Evolutionary conservation across 1,140 invertebrate genomes (phyloP).

Genomic region (Chionoecetes opilio): DNA sequence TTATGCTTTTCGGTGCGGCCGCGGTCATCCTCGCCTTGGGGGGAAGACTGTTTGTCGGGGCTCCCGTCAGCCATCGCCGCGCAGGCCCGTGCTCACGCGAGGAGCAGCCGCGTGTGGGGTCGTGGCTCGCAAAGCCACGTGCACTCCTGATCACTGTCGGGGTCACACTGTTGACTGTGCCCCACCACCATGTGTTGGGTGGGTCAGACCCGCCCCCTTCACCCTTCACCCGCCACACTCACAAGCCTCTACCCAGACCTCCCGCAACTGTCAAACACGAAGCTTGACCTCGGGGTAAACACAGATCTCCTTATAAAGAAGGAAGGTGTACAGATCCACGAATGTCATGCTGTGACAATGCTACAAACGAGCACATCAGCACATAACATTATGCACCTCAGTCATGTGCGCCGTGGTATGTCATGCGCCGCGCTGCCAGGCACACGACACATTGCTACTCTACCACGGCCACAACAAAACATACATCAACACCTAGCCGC

Average conservation of each 20-base stretch:
- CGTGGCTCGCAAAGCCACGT: conserved; percentile 35
- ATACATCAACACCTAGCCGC: too few species aligned
- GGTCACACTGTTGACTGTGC: conserved; percentile 62
- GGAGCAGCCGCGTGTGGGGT: background rate
- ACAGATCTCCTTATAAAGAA: background rate
- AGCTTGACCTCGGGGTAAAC: background rate
- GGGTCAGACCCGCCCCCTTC: conserved; percentile 47
- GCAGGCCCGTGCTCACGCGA: conserved; percentile 12
- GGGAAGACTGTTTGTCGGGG: conserved; percentile 62
- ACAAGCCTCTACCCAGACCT: background rate
- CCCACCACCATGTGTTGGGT: conserved; percentile 31
- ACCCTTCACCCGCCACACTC: background rate
- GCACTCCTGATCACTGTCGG: conserved; percentile 67
- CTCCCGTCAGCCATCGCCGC: conserved; percentile 71
- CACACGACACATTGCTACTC: conserved; percentile 16
- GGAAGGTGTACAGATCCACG: background rate
- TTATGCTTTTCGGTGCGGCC: conserved; percentile 65
- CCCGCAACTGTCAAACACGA: background rate
- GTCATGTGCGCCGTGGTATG: conserved; percentile 52
- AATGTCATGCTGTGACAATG: background rate
- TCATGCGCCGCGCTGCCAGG: conserved; percentile 44
- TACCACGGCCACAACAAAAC: background rate
- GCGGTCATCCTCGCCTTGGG: conserved; percentile 51
- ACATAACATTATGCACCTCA: background rate
- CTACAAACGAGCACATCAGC: background rate